Percentiles rank a stretch among this genome's conserved stretches.
These are phyloP conservation scores for Macaria notata DNA, from an alignment of 2,888 invertebrate genomes.

Conservation along the genomic window DNA sequence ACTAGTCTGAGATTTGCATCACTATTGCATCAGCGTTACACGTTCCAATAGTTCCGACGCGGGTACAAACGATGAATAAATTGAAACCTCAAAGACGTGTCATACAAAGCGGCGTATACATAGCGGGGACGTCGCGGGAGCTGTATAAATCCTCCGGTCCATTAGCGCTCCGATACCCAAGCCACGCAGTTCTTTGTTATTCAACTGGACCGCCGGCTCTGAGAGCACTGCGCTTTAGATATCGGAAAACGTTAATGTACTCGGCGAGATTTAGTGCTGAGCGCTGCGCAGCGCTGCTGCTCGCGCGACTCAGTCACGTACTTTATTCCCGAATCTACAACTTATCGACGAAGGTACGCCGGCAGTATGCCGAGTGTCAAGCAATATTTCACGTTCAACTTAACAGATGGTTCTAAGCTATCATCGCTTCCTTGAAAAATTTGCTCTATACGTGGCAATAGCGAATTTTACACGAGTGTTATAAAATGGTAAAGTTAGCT, in stretches of 20 bases:
- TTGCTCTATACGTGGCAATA: no score
- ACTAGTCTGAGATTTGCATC: no score
- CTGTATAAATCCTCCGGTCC: conserved; percentile 68
- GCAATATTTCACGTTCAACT: background rate
- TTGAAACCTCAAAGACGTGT: conserved; percentile 16
- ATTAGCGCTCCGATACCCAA: conserved; percentile 73
- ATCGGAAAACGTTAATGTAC: conserved; percentile 78
- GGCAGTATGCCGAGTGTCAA: background rate
- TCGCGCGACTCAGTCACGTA: conserved; percentile 37
- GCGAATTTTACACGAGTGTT: no score
- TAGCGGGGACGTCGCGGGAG: conserved; percentile 50
- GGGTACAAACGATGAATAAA: conserved; percentile 9
- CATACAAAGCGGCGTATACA: conserved; percentile 29
- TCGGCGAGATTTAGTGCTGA: conserved; percentile 67
- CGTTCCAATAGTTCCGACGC: no score
- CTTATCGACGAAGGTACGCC: conserved; percentile 2
- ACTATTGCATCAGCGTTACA: no score
- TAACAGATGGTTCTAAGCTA: no score
- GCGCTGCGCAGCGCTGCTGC: conserved; percentile 44
- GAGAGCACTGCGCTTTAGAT: conserved; percentile 71
- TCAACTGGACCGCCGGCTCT: conserved; percentile 59
- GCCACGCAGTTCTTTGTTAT: conserved; percentile 77
- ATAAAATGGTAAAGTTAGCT: no score
- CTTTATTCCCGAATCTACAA: conserved; percentile 31
- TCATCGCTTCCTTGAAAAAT: no score